A percentile compares a stretch with the other conserved stretches of the same genome.
phyloP scores from a whole-genome alignment of 2,888 invertebrate species.

The Alentia gelatinosa region DNA sequence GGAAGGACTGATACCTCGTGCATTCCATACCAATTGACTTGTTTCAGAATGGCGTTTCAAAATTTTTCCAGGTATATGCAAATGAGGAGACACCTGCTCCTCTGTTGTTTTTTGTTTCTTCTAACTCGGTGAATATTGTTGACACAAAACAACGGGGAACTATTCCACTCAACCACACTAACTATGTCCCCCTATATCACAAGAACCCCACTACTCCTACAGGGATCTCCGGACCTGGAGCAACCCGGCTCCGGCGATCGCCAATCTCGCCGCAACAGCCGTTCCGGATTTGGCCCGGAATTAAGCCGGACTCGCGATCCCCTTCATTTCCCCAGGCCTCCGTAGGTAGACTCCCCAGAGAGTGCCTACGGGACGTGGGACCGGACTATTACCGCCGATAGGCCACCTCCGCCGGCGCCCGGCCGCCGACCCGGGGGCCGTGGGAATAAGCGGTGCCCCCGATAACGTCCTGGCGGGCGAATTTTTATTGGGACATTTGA shows the following conservation, averaged over 20 bases:
- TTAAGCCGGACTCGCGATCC: constrained; percentile 1
- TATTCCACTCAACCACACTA: too few species aligned
- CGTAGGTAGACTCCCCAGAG: not conserved
- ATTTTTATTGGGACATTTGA: constrained; percentile 38
- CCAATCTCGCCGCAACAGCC: constrained; percentile 30
- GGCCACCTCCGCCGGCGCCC: not conserved
- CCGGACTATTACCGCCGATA: constrained; percentile 14
- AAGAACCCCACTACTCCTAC: not conserved
- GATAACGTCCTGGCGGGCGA: not conserved
- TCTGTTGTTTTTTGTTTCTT: too few species aligned
- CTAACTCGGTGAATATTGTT: too few species aligned
- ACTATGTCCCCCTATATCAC: too few species aligned
- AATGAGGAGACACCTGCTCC: too few species aligned
- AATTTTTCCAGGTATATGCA: too few species aligned
- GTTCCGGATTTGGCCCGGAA: constrained; percentile 14
- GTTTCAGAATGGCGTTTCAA: too few species aligned
- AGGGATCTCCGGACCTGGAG: not conserved
- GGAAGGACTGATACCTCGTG: too few species aligned
- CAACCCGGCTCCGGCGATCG: not conserved
- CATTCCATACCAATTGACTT: too few species aligned
- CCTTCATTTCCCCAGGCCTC: constrained; percentile 17
- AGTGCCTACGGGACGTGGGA: not conserved
- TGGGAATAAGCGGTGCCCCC: not conserved
- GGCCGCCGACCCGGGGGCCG: not conserved
- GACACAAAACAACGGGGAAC: too few species aligned